A percentile compares a stretch with the other conserved stretches of the same genome.
Conservation (phyloP, 2,797 vertebrate genomes). For the Mormyrops boulengeri region DNA sequence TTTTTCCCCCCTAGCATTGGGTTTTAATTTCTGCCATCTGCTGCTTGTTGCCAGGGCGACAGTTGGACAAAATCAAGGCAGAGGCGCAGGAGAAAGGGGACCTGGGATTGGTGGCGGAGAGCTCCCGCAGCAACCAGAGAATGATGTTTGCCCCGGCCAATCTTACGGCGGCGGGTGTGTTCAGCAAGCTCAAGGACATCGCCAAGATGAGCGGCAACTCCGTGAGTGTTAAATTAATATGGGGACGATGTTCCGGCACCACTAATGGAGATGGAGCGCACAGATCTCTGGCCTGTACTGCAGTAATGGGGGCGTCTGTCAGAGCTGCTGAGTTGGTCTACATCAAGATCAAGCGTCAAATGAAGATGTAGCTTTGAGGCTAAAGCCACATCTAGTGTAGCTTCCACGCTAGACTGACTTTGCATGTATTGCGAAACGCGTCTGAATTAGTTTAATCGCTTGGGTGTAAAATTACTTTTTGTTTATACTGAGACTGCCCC, state of each 20-base stretch:
- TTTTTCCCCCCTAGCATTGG: neutral
- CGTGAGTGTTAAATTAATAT: conserved; percentile 58
- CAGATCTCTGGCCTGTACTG: neutral
- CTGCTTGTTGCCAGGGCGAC: conserved; percentile 67
- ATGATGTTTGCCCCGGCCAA: conserved; percentile 77
- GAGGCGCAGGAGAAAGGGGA: conserved; percentile 82
- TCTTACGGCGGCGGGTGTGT: conserved; percentile 70
- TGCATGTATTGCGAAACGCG: neutral
- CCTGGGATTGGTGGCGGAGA: conserved; percentile 81
- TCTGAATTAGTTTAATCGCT: neutral
- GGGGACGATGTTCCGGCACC: neutral
- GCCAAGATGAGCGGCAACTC: conserved; percentile 75
- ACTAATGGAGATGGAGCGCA: neutral
- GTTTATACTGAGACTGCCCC: neutral
- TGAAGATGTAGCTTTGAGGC: neutral
- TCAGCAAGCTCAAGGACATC: conserved; percentile 78
- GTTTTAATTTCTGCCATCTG: neutral
- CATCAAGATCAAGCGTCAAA: neutral
- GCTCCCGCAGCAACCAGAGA: conserved; percentile 80
- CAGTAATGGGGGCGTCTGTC: neutral
- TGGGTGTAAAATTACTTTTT: neutral
- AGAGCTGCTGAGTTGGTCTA: neutral
- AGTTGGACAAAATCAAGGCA: conserved; percentile 77
- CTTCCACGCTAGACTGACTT: neutral
- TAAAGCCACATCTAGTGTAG: neutral